Evolutionary conservation across 2,797 vertebrate genomes (phyloP).

Genomic region (Philypnodon macrostomus): DNA sequence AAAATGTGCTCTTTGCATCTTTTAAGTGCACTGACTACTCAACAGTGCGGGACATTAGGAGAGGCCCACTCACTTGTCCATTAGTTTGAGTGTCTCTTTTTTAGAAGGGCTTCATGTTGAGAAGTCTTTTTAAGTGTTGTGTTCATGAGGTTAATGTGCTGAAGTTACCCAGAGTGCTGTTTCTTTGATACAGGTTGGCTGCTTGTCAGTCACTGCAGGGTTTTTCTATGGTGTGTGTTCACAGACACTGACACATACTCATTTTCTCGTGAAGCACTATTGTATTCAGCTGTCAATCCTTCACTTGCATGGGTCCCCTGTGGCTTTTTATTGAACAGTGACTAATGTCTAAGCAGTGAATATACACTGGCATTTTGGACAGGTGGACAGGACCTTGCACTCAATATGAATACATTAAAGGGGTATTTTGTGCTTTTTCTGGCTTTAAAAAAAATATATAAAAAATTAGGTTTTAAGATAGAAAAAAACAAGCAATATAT

Average conservation of each 20-base stretch:
- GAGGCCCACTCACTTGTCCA: slow-evolving; percentile 14
- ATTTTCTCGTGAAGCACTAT: slow-evolving; percentile 18
- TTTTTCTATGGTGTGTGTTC: slow-evolving; percentile 10
- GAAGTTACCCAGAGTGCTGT: slow-evolving; percentile 15
- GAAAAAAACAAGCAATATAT: too few relatives aligned
- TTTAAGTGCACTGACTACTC: slow-evolving; percentile 14
- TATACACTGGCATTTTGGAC: slow-evolving; percentile 21
- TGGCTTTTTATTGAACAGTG: slow-evolving; percentile 35
- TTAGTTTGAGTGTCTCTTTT: slow-evolving; percentile 29
- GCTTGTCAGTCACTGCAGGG: slow-evolving; percentile 31
- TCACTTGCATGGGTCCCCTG: slow-evolving; percentile 21
- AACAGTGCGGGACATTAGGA: slow-evolving; percentile 15
- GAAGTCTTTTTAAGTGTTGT: slow-evolving; percentile 19
- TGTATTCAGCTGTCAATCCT: slow-evolving; percentile 43
- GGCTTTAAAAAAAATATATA: too few relatives aligned
- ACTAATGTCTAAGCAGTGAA: slow-evolving; percentile 31
- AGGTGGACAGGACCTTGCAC: slow-evolving; percentile 20
- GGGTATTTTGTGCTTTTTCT: too few relatives aligned
- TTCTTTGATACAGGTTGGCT: slow-evolving; percentile 34
- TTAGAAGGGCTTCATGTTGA: slow-evolving; percentile 14
- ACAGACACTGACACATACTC: slow-evolving; percentile 17
- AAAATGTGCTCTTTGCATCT: slow-evolving; percentile 7
- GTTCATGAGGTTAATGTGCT: slow-evolving; percentile 43
- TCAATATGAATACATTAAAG: slow-evolving; percentile 3
- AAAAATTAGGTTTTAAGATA: too few relatives aligned